Base-by-base conservation (phyloP, 2,797 vertebrate genomes). In the Periophthalmus magnuspinnatus region DNA sequence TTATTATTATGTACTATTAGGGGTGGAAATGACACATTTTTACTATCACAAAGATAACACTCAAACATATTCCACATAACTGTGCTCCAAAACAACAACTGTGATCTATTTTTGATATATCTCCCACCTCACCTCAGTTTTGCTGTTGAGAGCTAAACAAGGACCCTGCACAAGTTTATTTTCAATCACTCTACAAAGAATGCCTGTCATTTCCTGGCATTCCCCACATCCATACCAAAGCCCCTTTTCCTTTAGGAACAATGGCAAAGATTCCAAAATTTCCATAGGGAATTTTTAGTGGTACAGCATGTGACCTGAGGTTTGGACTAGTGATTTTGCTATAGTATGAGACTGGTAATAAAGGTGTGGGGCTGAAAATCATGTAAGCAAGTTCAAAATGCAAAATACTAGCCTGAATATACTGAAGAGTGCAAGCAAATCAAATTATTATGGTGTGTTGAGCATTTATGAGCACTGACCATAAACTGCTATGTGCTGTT, bases 181-280 rank as follows among this genome's bases (percentile, higher is more conserved):
- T 92, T 92, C 80, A 86, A 91, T 87, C 74, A 80, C 79, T 87
- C 81, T 85, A 85, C 88, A 91, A 93, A 93, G 90, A 93, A 93
- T 93, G 89, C 86, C 83, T 89, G 91, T 88, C 90, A 92, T 92
- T 92, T 92, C 91, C 91, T 92, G 90, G 88, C 88, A 73, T 92
- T 91, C 80, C 88, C 86, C 75, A 88, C 90, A 88, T 92, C 90
- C 90, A 91, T 90, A 89, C 84, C 86, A 90, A 91, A 90, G 79
- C 83, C 85, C 83, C 81, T 72, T 79, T 91, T 83, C 88, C 86
- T 90, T 87, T 68, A 86, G 75, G 76, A 91, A 92, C 91, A 93
- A 93, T 91, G 88, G 86, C 87, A 91, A 88, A 88, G 90, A 91
- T 89, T 89, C 88, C 84, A 86, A 92, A 85, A 88, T 89, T 86